Evolutionary conservation across 2,797 vertebrate species (phyloP), one percentile per base, ranked within the genome.

Genomic region (Muscicapa striata): DNA sequence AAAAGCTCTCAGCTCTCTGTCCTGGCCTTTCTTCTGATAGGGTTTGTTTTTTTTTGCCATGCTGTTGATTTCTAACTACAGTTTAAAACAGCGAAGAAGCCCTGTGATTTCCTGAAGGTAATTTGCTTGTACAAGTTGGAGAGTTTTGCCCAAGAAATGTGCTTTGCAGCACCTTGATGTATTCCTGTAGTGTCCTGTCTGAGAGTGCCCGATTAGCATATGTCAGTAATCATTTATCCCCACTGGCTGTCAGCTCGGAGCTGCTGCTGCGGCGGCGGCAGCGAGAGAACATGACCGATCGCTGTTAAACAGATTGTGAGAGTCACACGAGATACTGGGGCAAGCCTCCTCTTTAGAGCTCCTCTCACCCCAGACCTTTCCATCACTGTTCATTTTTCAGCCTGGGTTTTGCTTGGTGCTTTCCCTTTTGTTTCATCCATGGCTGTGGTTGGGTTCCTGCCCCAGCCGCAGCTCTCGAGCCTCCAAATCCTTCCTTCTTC

Each of bases 261-360:
- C 93, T 62, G 81, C 97, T 75, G 82, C 97, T 87, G 66, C 36
- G 9, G 92, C 59, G 89, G n/a, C 74, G 93, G 94, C 97, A 96
- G 84, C 73, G 79, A 91, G 94, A 93, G 97, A 97, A 94, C 97
- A 96, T 57, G 96, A 96, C 97, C 94, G 72, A 94, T 94, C 83
- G 68, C 95, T 87, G 68, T 96, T 97, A 93, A 95, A 97, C 98
- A 98, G 98, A 98, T 97, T 98, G 97, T 91, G 93, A 93, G 96
- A 91, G 97, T 98, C 98, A 98, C 98, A 98, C 94, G 80, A 97
- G 97, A 98, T 98, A 98, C 98, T 98, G 98, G 98, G 98, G 92
- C 95, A 90, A 97, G 96, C 41, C 48, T 93, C 67, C 68, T 86
- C 94, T 89, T 89, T 64, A 95, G 32, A 67, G 70, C 89, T 77